Base-by-base conservation (phyloP, 1,140 invertebrate genomes). In the Drosophila pachea region DNA sequence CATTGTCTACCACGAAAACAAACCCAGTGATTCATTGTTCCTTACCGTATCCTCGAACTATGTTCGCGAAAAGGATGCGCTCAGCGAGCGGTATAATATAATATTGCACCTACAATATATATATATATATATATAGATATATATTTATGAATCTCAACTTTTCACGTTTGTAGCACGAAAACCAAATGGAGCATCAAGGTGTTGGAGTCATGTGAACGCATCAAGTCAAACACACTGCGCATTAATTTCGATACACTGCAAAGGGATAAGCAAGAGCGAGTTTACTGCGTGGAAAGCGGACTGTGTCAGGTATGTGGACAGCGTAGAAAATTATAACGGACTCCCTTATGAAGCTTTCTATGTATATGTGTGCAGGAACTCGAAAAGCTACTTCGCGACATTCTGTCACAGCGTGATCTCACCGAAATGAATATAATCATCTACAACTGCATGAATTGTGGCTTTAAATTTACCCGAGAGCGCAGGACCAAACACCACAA, bases 391-490 rank as follows among this genome's bases (percentile, higher is more conserved):
- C 68, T 93, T 11, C 88, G 89, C 3, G 88, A 90, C 16, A 90
- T 90, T 40, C 88, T 93, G 5, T 91, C 90, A 5, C 84, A 89
- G 42, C 90, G 91, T 62, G 88, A 91, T 52, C 90, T 93, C 49
- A 82, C 74, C 86, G 84, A 91, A 88, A 90, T 90, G 86, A 91
- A 91, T 52, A 90, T 91, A 62, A 87, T 75, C n/a, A 83, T 91
- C 7, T 93, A 91, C 71, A 91, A 91, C 64, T 94, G 93, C 76
- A 91, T 93, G 72, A 93, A 92, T 86, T 94, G 93, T 66, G 90
- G 90, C 7, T 90, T 91, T 5, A 90, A 92, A 53, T 93, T 94
- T 86, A 91, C 90, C 2, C 90, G 90, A 67, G 91, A 92, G 54
- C 89, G 81, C 4, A 87, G 78, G n/a, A 73, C 36, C 22, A 87